Percentiles rank a stretch among this genome's conserved stretches.
phyloP scores from a whole-genome alignment of 2,797 vertebrate genomes.

The Labeo calbasu region DNA sequence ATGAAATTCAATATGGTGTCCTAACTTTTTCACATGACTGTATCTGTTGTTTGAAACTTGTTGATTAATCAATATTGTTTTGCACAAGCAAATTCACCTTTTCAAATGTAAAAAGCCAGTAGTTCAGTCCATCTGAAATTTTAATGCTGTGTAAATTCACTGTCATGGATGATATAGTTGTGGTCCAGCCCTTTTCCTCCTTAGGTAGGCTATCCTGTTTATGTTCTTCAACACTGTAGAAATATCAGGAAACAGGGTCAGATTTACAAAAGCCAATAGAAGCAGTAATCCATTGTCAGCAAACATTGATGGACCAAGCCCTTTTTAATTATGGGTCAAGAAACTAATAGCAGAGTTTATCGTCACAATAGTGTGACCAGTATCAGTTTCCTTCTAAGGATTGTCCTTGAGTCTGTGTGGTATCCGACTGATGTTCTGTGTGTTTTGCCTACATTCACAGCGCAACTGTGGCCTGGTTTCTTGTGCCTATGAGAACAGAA shows the following conservation, averaged over 20 bases:
- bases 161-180: constrained; percentile 56
- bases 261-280: constrained; percentile 50
- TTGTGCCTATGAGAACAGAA: constrained; percentile 47
- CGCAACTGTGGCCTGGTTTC: constrained; percentile 32
- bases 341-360: neutral
- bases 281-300: constrained; percentile 20
- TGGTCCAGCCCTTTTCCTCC: constrained; percentile 70
- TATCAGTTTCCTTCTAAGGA: neutral
- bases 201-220: constrained; percentile 78
- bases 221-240: constrained; percentile 64
- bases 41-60: neutral
- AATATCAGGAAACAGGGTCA: constrained; percentile 69
- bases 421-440: constrained; percentile 53
- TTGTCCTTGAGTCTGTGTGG: constrained; percentile 7
- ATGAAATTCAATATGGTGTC: too few species aligned
- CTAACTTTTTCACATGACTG: too few species aligned
- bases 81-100: neutral
- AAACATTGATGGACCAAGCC: neutral
- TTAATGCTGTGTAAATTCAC: constrained; percentile 47
- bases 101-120: neutral
- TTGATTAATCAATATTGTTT: neutral
- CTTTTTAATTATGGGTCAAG: neutral
- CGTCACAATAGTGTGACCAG: neutral
- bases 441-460: constrained; percentile 50
- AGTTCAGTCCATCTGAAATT: neutral